Evolutionary conservation across 2,113 vertebrate species (phyloP).

Genomic region (Raja brachyura): DNA sequence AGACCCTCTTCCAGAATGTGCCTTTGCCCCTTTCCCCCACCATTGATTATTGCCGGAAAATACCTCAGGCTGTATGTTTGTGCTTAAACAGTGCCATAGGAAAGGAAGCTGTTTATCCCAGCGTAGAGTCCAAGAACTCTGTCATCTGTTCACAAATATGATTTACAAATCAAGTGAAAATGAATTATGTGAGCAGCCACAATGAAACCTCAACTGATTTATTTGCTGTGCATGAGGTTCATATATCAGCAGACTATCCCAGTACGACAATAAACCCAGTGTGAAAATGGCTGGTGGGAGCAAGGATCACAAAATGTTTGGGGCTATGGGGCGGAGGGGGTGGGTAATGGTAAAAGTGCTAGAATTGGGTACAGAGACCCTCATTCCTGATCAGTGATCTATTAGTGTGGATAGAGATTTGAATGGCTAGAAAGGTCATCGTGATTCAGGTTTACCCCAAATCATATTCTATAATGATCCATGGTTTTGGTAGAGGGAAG

Average conservation of each 20-base stretch:
- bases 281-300: background rate
- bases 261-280: background rate
- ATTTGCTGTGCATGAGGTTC: background rate
- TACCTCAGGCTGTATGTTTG: background rate
- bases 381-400: background rate
- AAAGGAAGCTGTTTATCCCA: background rate
- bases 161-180: background rate
- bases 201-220: background rate
- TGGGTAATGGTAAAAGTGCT: background rate
- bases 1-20: background rate
- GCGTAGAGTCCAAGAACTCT: background rate
- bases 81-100: background rate
- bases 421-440: background rate
- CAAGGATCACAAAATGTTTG: too few relatives aligned
- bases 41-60: background rate
- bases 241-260: background rate
- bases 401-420: background rate
- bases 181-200: background rate
- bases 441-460: background rate
- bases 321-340: too few relatives aligned
- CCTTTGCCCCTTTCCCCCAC: background rate
- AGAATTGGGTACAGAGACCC: background rate
- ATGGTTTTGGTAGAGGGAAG: background rate
- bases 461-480: background rate
- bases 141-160: background rate